Conservation (phyloP, 2,888 invertebrate species). For the Diploptera punctata region DNA sequence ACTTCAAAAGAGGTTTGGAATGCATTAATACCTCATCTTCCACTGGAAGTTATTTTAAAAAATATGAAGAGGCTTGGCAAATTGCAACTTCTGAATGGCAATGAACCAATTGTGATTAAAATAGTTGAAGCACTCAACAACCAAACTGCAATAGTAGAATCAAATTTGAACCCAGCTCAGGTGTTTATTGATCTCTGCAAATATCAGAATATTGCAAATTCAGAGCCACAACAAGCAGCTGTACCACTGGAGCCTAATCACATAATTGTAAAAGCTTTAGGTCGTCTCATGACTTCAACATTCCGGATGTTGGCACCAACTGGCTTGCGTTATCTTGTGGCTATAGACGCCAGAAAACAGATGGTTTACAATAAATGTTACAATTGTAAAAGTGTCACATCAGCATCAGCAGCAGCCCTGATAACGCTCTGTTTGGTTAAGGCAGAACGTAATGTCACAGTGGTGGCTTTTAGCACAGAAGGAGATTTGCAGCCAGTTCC, state of each 20-base stretch:
- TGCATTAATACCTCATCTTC: constrained; percentile 63
- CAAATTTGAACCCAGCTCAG: constrained; percentile 61
- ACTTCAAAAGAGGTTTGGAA: constrained; percentile 70
- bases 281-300: constrained; percentile 55
- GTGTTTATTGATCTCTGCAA: constrained; percentile 65
- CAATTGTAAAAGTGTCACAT: constrained; percentile 55
- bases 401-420: constrained; percentile 64
- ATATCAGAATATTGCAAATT: constrained; percentile 69
- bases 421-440: constrained; percentile 65
- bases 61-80: constrained; percentile 68
- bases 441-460: constrained; percentile 63
- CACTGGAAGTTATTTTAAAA: constrained; percentile 59
- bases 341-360: constrained; percentile 61
- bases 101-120: constrained; percentile 59
- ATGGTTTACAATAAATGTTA: constrained; percentile 54
- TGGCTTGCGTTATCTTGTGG: constrained; percentile 61
- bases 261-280: constrained; percentile 55
- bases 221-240: background rate
- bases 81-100: constrained; percentile 63
- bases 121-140: constrained; percentile 61
- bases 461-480: constrained; percentile 65
- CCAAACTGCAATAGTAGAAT: constrained; percentile 55
- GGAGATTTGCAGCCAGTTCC: constrained; percentile 54
- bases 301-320: constrained; percentile 58
- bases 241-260: constrained; percentile 47